Evolutionary conservation across 2,888 invertebrate genomes (phyloP), one percentile per base, ranked within the genome.

Genomic region (Aproaerema taeniolella): DNA sequence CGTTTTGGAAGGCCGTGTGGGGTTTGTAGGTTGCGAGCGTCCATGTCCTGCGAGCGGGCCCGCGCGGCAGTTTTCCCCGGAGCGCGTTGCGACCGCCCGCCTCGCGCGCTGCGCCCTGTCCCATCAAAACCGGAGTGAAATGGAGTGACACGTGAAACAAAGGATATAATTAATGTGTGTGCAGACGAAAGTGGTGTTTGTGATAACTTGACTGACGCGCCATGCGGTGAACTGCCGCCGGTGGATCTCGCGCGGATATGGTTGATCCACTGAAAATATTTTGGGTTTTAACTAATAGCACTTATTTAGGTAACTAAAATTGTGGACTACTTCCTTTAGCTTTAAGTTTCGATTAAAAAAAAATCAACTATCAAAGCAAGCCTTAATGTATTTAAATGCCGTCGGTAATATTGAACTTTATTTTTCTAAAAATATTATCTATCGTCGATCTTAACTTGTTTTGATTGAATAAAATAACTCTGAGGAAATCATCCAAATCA

Each of bases 211-310:
- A 37, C 33, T 43, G 20, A 70, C 71, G 76, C 74, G 73, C 73
- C 76, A 86, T 86, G 85, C 80, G 77, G 76, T 86, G 77, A 82
- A 66, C 61, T 62, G 67, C 68, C 69, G 59, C 55, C 58, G 69
- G 67, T 72, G 72, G 49, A 57, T 61, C 61, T 67, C 64, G 61
- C 66, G 59, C 62, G 85, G 88, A 89, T 89, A 93, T 93, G 93
- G 92, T 93, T 79, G 93, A 93, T 88, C 93, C 93, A 72, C 89
- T 93, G 74, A 93, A 93, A 88, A 91, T 93, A 77, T 92, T 93
- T 81, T 93, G 93, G 93, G 92, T 93, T 87, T 89, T 93, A 70
- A 93, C 93, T 86, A 93, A 93, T 89, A 93, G 93, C 88, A 93
- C 93, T 67, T 93, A 93, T 72, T 79, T 93, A 75, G 93, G 93